A percentile compares a stretch with the other conserved stretches of the same genome.
These are phyloP conservation scores for Rousettus leschenaultii DNA, from an alignment of 2,113 vertebrate species.

Conservation along the genomic window DNA sequence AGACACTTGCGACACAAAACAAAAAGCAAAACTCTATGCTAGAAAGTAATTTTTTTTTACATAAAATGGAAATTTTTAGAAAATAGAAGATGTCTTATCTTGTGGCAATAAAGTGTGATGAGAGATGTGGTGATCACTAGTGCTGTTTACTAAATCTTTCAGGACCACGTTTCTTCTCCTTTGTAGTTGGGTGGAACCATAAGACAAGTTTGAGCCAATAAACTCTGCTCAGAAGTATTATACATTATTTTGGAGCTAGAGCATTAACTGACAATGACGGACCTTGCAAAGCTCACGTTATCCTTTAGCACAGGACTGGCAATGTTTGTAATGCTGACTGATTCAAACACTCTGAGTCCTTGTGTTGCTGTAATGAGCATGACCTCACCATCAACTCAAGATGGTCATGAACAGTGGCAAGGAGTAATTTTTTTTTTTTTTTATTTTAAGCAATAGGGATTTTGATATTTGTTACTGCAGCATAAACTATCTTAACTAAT, in stretches of 20 bases:
- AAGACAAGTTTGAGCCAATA: background rate
- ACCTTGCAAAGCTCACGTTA: background rate
- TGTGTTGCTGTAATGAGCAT: background rate
- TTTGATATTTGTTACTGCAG: background rate
- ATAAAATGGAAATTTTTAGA: background rate
- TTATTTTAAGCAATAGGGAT: background rate
- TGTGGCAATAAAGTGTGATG: background rate
- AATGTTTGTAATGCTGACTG: background rate
- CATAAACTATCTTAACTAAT: background rate
- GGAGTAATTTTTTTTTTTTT: background rate
- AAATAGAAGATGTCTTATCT: background rate
- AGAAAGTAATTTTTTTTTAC: background rate
- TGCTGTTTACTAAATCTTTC: background rate
- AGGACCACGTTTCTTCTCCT: background rate
- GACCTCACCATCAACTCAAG: background rate
- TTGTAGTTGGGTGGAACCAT: background rate
- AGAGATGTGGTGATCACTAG: background rate
- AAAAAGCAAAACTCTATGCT: background rate
- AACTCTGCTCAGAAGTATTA: background rate
- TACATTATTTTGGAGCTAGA: background rate
- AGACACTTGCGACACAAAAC: background rate
- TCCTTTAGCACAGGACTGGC: background rate
- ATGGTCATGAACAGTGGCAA: background rate
- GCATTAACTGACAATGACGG: background rate
- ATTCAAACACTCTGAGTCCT: background rate